These are phyloP conservation scores for Iguana delicatissima DNA, from an alignment of 2,797 vertebrate species.

Conservation along the genomic window DNA sequence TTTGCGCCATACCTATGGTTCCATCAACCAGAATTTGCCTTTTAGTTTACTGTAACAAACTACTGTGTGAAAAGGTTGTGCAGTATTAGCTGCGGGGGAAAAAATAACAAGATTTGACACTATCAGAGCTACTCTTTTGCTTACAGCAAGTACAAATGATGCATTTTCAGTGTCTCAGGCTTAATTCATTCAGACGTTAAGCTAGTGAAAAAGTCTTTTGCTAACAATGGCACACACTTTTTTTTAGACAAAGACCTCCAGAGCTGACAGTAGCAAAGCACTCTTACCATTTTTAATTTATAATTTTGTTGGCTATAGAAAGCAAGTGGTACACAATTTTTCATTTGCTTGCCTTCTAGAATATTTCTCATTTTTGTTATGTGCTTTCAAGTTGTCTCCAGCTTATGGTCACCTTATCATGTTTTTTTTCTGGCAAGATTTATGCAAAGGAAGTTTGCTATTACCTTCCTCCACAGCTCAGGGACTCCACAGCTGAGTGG, in stretches of 20 bases:
- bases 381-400: too few relatives aligned
- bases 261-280: slow-evolving; percentile 22
- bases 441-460: too few relatives aligned
- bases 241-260: neutral
- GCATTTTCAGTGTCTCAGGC: neutral
- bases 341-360: neutral
- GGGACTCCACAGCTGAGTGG: too few relatives aligned
- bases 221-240: slow-evolving; percentile 24
- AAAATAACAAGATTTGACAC: slow-evolving; percentile 20
- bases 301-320: neutral
- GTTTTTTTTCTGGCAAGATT: too few relatives aligned
- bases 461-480: too few relatives aligned
- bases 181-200: slow-evolving; percentile 38
- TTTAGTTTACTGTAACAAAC: slow-evolving; percentile 15
- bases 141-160: neutral
- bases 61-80: neutral
- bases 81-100: neutral
- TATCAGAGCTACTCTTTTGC: slow-evolving; percentile 28
- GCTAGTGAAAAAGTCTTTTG: slow-evolving; percentile 30
- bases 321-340: neutral
- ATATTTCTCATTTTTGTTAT: neutral
- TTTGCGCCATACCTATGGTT: neutral
- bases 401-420: too few relatives aligned
- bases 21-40: neutral
- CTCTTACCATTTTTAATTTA: neutral